Conservation (phyloP, 2,797 vertebrate genomes). For the Tympanoctomys barrerae region DNA sequence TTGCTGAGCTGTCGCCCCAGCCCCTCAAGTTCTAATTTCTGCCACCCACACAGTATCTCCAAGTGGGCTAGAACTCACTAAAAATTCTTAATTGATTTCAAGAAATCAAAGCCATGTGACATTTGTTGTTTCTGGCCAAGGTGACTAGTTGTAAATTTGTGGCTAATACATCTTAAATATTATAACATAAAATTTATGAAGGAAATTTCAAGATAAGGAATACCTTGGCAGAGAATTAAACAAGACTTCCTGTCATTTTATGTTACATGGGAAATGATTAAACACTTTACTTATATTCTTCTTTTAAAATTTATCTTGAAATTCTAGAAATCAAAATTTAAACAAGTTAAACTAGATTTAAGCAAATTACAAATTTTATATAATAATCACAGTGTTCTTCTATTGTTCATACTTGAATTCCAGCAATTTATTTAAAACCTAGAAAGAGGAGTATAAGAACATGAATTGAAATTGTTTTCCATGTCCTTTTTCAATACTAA, state of each 20-base stretch:
- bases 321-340: neutral
- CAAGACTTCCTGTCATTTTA: neutral
- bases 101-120: neutral
- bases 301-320: constrained; percentile 45
- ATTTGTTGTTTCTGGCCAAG: neutral
- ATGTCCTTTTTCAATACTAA: constrained; percentile 37
- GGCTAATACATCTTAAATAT: constrained; percentile 15
- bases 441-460: constrained; percentile 22
- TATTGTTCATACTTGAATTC: constrained; percentile 23
- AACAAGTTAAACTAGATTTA: neutral
- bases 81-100: neutral
- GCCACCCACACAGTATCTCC: no score
- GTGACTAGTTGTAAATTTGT: neutral
- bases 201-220: neutral
- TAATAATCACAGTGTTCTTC: neutral
- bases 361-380: neutral
- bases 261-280: neutral
- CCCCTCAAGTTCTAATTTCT: neutral
- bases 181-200: neutral
- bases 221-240: neutral
- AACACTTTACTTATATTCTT: neutral
- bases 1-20: no score
- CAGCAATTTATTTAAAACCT: constrained; percentile 46
- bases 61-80: neutral
- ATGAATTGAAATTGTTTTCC: constrained; percentile 27